These are phyloP conservation scores for Triops longicaudatus DNA, from an alignment of 1,140 invertebrate species.

Conservation along the genomic window DNA sequence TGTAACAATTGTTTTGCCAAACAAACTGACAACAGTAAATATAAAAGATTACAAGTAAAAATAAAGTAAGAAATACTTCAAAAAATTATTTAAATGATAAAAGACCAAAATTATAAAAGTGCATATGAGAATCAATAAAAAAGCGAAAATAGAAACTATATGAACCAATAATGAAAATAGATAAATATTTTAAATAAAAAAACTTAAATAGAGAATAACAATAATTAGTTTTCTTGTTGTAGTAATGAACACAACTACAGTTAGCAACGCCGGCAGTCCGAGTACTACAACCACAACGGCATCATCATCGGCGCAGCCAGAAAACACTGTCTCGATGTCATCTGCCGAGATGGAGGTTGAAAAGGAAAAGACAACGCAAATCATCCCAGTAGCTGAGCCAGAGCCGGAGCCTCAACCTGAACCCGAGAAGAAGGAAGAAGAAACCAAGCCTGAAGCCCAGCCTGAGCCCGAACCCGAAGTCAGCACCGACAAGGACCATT, in stretches of 20 bases:
- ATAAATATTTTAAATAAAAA: no score
- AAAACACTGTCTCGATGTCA: not conserved
- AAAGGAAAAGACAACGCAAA: slow-evolving; percentile 8
- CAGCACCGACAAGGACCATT: slow-evolving; percentile 9
- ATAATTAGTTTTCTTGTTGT: not conserved
- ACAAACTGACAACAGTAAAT: no score
- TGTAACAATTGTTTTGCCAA: no score
- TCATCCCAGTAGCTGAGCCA: not conserved
- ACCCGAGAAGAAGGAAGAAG: slow-evolving; percentile 12
- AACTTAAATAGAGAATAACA: no score
- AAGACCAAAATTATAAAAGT: not conserved
- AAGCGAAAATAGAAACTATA: no score
- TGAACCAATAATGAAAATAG: no score
- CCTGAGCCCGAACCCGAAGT: slow-evolving; percentile 23
- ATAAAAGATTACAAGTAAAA: not conserved
- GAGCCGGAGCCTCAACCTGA: slow-evolving; percentile 22
- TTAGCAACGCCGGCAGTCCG: not conserved
- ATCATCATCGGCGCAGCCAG: not conserved
- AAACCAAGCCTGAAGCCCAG: slow-evolving; percentile 18
- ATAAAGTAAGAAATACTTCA: not conserved
- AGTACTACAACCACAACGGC: slow-evolving; percentile 18
- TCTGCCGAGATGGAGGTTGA: slow-evolving; percentile 2
- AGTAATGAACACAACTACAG: not conserved
- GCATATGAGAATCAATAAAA: not conserved
- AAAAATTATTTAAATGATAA: not conserved